Evolutionary conservation across 2,888 invertebrate genomes (phyloP), one percentile per base, ranked within the genome.

Genomic region (Dicyrtoma fusca): DNA sequence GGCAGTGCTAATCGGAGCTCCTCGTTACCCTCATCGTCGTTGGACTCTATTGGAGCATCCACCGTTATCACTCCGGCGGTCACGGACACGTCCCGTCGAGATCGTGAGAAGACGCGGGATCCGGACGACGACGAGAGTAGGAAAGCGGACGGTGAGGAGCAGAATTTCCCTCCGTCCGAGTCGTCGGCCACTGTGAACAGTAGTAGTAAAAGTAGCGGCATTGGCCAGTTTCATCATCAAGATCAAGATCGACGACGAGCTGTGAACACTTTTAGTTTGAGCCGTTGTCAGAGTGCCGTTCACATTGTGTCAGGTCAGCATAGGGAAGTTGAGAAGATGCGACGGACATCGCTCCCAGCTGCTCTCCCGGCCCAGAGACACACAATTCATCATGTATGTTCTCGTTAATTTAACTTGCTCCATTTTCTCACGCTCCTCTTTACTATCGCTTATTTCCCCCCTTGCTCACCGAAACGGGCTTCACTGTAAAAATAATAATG

Each of bases 271-370:
- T 53, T 62, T 51, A 71, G 55, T 62, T 23, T 62, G 14, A 63
- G 55, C 19, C 68, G 53, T 57, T 69, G 57, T 49, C 73, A 73
- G n/a, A 63, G 69, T 63, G 68, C 53, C 51, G 21, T 61, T 45
- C 72, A 69, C 42, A 72, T 72, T 47, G 23, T 53, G 53, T 59
- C 25, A 8, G 34, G 21, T 47, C 69, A 63, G 11, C 64, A 63
- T 25, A 51, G 57, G 57, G 68, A 49, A 61, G 69, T 75, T 64
- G 69, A 69, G 71, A 80, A 78, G 62, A 81, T 81, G 81, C 72
- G 81, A 70, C 76, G 81, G 63, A 81, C 80, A 21, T 81, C 81
- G 42, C 77, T 80, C 19, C 81, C 81, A 63, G 80, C 79, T 57
- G 77, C 78, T 55, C 78, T 78, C 44, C 78, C 81, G 19, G 76